Percentiles rank a stretch among this genome's conserved stretches.
These are phyloP conservation scores for Rhinolophus sinicus DNA, from an alignment of 2,113 vertebrate genomes.

Conservation along the genomic window DNA sequence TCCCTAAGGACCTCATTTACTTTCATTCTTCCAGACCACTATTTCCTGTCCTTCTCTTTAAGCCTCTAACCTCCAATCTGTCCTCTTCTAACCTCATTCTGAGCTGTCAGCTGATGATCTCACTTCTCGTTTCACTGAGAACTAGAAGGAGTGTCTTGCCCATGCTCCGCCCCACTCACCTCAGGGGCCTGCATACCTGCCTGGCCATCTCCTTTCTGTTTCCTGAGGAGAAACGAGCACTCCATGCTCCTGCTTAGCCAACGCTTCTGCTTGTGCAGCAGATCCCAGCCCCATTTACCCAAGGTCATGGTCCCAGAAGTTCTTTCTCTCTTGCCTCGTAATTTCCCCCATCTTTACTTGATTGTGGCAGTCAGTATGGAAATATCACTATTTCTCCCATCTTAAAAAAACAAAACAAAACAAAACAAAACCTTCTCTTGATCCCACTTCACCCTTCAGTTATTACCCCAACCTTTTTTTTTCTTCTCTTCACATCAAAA, in stretches of 20 bases:
- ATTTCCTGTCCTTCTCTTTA: neutral
- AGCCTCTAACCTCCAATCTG: neutral
- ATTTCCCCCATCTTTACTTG: neutral
- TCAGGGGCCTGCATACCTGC: rapidly evolving
- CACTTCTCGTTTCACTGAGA: neutral
- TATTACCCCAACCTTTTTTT: neutral
- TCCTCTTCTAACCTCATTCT: neutral
- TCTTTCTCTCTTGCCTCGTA: neutral
- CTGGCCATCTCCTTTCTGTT: neutral
- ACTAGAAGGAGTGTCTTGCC: neutral
- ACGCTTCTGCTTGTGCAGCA: no score
- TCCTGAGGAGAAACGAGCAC: neutral
- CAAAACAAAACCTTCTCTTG: neutral
- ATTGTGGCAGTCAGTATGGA: neutral
- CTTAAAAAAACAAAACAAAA: neutral
- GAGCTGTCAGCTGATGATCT: neutral
- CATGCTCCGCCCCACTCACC: neutral
- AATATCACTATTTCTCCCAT: neutral
- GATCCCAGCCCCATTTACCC: neutral
- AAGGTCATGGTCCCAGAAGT: no score
- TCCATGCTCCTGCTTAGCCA: neutral
- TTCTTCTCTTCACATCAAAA: neutral
- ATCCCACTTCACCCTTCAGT: neutral
- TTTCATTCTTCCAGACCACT: neutral
- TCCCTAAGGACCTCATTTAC: neutral